phyloP scores from a whole-genome alignment of 2,888 invertebrate species.

The Lagria hirta region DNA sequence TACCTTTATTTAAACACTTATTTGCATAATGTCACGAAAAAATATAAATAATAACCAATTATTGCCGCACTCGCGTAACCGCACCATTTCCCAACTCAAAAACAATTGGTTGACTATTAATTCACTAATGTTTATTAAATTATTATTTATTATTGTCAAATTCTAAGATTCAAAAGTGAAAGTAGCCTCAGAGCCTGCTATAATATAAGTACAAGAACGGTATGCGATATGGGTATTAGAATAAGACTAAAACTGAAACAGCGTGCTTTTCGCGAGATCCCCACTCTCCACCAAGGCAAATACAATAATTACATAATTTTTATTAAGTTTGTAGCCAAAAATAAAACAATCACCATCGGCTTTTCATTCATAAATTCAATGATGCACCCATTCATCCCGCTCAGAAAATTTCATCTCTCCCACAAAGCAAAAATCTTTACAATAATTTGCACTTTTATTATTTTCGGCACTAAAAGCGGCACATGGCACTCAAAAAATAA shows the following conservation, averaged over 20 bases:
- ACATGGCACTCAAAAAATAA: no score
- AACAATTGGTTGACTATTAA: background rate
- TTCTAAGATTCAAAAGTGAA: constrained; percentile 37
- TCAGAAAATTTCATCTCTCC: no score
- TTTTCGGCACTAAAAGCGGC: no score
- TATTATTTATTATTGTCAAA: constrained; percentile 26
- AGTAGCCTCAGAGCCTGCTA: constrained; percentile 35
- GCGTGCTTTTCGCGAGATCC: constrained; percentile 13
- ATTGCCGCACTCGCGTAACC: constrained; percentile 6
- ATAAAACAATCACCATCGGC: no score
- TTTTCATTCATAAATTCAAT: no score
- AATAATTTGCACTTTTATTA: no score
- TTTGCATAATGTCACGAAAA: constrained; percentile 35
- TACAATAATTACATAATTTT: no score
- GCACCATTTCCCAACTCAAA: constrained; percentile 3
- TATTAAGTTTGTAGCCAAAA: no score
- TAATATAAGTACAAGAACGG: constrained; percentile 31
- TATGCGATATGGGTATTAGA: constrained; percentile 35
- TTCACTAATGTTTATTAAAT: background rate
- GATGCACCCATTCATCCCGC: no score
- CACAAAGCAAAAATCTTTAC: no score
- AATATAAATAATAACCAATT: constrained; percentile 21
- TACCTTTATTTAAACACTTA: constrained; percentile 42
- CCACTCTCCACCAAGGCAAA: constrained; percentile 31
- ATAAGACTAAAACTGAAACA: constrained; percentile 31